Base-by-base conservation (phyloP, 2,888 invertebrate species). In the Endomychus coccineus region DNA sequence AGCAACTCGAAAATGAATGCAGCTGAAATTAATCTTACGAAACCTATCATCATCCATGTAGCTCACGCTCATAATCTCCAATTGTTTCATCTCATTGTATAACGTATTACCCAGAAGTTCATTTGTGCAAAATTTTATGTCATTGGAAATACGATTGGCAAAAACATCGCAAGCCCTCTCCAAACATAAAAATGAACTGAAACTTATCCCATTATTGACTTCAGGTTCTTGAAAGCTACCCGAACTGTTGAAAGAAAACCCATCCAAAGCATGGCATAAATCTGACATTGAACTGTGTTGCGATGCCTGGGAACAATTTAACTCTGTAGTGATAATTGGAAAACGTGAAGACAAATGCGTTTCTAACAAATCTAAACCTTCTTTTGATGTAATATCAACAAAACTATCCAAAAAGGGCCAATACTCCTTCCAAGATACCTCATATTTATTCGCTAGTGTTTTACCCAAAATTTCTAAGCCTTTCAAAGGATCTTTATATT, bases 361-460 rank as follows among this genome's bases (percentile, higher is more conserved):
- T 59, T 96, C 92, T 6, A 96, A 63, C 24, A 78, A 68, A 0
- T 65, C 54, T 5, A 95, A 69, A 0, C 94, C 95, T 36, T 83
- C 80, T 0, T 68, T 58, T 0, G 82, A 75, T 0, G 81, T 66
- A 4, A 96, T 70, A 62, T 96, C 84, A 1, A 83, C 73, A 62
- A 86, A 91, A 2, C 76, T 75, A 49, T 83, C 81, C 9, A 95
- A 67, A 60, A 95, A 95, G 4, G 83, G 80, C 95, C 95, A 96
- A 66, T 88, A 88, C 57, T 96, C 95, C 42, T 78, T 81, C 94
- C 94, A 95, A 6, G 77, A 74, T 0, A 88, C 73, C 34, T 80
- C 73, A 61, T 78, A 74, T 60, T 83, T 73, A 44, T 76, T 75
- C 0, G 89, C 87, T 45, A 84, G 60, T 46, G 73, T 70, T 54